Evolutionary conservation across 2,797 vertebrate species (phyloP).

Genomic region (Lophotriccus pileatus): DNA sequence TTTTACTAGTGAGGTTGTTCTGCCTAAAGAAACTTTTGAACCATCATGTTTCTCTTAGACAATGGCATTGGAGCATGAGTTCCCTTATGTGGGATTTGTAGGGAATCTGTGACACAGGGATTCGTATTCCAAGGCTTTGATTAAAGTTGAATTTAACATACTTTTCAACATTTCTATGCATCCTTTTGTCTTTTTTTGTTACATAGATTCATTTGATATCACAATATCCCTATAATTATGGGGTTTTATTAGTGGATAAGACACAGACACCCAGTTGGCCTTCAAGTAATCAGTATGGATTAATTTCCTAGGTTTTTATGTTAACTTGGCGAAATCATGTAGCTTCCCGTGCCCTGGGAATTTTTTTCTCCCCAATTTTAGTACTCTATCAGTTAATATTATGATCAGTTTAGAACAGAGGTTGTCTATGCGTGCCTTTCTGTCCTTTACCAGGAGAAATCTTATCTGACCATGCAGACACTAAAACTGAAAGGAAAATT

Average conservation of each 20-base stretch:
- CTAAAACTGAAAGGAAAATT: not conserved
- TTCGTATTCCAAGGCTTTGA: not conserved
- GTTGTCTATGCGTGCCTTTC: not conserved
- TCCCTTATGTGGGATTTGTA: not conserved
- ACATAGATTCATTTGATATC: not conserved
- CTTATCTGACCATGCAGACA: not conserved
- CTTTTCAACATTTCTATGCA: not conserved
- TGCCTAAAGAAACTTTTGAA: not conserved
- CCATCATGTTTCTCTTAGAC: not conserved
- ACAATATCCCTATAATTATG: not conserved
- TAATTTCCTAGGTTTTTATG: not conserved
- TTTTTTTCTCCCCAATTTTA: fast-evolving
- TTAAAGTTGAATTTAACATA: not conserved
- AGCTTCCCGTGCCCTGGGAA: not conserved
- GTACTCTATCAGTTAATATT: not conserved
- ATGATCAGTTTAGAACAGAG: not conserved
- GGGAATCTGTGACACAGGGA: not conserved
- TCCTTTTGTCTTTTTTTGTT: not conserved
- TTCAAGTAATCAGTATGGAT: not conserved
- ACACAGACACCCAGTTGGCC: not conserved
- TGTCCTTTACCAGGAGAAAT: not conserved
- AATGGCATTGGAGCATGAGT: not conserved
- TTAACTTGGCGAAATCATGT: not conserved
- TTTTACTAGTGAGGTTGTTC: not conserved
- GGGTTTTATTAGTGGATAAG: not conserved